Percentiles rank a stretch among this genome's conserved stretches.
These are phyloP conservation scores for Phoeniculus purpureus DNA, from an alignment of 2,797 vertebrate genomes.

Conservation along the genomic window DNA sequence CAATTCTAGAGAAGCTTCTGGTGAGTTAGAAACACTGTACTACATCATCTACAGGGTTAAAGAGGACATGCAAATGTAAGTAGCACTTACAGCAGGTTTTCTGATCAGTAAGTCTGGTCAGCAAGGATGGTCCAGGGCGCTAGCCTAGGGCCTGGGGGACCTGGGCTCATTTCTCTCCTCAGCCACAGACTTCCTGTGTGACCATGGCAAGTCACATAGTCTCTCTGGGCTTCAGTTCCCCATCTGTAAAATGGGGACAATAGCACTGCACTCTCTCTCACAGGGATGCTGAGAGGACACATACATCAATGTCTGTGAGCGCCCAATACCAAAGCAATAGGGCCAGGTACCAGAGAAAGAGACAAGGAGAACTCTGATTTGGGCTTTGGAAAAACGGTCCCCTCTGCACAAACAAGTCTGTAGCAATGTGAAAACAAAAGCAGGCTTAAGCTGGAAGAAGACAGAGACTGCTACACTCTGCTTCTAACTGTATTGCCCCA, in stretches of 20 bases:
- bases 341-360: slow-evolving; percentile 42
- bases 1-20: background rate
- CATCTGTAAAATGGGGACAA: slow-evolving; percentile 71
- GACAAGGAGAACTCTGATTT: slow-evolving; percentile 1
- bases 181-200: slow-evolving; percentile 65
- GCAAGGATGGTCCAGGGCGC: slow-evolving; percentile 61
- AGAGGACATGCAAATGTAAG: slow-evolving; percentile 66
- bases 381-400: slow-evolving; percentile 16
- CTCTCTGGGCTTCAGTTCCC: slow-evolving; percentile 70
- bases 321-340: slow-evolving; percentile 20
- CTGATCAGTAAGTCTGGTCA: slow-evolving; percentile 72
- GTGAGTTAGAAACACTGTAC: slow-evolving; percentile 60
- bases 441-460: slow-evolving; percentile 42
- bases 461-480: slow-evolving; percentile 16
- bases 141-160: slow-evolving; percentile 67
- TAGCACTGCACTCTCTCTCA: slow-evolving; percentile 60
- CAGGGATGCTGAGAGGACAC: slow-evolving; percentile 61
- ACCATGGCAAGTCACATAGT: slow-evolving; percentile 64
- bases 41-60: slow-evolving; percentile 65
- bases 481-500: slow-evolving; percentile 40
- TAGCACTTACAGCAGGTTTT: slow-evolving; percentile 70
- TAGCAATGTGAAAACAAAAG: slow-evolving; percentile 44
- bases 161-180: slow-evolving; percentile 68
- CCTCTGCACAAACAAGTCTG: background rate
- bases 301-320: slow-evolving; percentile 39